Evolutionary conservation across 2,113 vertebrate genomes (phyloP).

Genomic region (Marmota flaviventris): DNA sequence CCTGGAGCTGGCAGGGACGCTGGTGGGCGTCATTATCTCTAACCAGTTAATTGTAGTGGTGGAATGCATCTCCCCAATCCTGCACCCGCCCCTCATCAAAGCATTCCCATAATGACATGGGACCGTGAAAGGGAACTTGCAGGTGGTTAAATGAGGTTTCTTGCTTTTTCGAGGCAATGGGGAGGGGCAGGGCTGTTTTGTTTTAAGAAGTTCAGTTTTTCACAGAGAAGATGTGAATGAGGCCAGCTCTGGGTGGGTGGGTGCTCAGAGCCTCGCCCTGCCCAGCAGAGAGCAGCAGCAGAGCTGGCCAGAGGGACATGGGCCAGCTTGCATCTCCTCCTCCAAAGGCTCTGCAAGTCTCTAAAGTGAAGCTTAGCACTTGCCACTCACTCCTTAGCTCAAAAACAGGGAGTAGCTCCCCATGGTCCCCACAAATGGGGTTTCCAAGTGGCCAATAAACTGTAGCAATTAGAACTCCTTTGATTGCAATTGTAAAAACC

Average conservation of each 20-base stretch:
- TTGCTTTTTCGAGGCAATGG: neutral
- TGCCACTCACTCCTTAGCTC: neutral
- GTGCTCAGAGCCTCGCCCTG: neutral
- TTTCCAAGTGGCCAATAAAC: neutral
- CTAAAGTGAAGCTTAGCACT: neutral
- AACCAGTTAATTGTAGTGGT: conserved; percentile 70
- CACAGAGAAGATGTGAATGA: neutral
- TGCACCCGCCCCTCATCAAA: conserved; percentile 57
- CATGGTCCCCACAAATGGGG: neutral
- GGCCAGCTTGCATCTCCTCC: neutral
- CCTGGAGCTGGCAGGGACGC: neutral
- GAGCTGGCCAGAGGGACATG: neutral
- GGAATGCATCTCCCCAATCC: conserved; percentile 22
- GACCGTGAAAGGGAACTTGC: conserved; percentile 60
- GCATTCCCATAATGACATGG: conserved; percentile 51
- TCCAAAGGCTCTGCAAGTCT: neutral
- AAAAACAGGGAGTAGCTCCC: neutral
- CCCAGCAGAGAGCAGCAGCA: neutral
- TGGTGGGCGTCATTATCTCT: conserved; percentile 44
- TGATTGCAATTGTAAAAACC: neutral
- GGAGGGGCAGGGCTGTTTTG: neutral
- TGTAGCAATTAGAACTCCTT: neutral
- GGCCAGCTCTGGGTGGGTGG: neutral
- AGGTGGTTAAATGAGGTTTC: conserved; percentile 69
- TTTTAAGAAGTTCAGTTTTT: conserved; percentile 34